A percentile compares a stretch with the other conserved stretches of the same genome.
Evolutionary conservation across 2,888 invertebrate genomes (phyloP).

Genomic region (Laothoe populi): DNA sequence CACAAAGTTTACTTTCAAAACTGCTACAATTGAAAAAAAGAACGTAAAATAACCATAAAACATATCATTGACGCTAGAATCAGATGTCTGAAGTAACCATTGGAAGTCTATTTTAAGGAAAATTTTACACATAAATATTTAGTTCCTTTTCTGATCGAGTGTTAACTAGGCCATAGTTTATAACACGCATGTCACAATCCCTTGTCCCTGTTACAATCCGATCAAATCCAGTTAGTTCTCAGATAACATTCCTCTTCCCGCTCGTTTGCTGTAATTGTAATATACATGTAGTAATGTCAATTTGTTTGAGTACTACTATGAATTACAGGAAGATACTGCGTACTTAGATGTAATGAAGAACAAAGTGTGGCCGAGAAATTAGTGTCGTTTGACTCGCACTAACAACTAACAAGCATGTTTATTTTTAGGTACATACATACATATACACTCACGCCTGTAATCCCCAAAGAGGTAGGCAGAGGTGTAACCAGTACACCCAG

Average conservation of each 20-base stretch:
- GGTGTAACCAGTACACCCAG: too few relatives aligned
- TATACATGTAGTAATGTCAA: neutral
- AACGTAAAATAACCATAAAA: too few relatives aligned
- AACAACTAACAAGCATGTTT: neutral
- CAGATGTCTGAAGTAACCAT: too few relatives aligned
- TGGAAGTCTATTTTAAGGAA: too few relatives aligned
- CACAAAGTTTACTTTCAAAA: too few relatives aligned
- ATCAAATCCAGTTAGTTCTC: slow-evolving; percentile 16
- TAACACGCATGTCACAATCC: neutral
- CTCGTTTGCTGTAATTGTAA: neutral
- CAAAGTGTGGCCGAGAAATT: slow-evolving; percentile 1
- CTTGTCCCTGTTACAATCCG: neutral
- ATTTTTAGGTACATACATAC: too few relatives aligned
- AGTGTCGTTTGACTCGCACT: slow-evolving; percentile 2
- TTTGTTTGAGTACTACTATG: slow-evolving; percentile 17
- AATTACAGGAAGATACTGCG: slow-evolving; percentile 20
- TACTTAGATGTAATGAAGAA: neutral
- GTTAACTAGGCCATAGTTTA: neutral
- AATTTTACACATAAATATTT: too few relatives aligned
- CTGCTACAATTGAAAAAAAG: too few relatives aligned
- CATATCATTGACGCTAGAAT: too few relatives aligned
- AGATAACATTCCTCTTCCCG: slow-evolving; percentile 19
- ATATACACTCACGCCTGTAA: too few relatives aligned
- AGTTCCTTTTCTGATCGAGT: too few relatives aligned
- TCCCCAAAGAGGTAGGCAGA: too few relatives aligned